Evolutionary conservation across 2,797 vertebrate genomes (phyloP), one percentile per base, ranked within the genome.

Genomic region (Phoxinus dragarum): DNA sequence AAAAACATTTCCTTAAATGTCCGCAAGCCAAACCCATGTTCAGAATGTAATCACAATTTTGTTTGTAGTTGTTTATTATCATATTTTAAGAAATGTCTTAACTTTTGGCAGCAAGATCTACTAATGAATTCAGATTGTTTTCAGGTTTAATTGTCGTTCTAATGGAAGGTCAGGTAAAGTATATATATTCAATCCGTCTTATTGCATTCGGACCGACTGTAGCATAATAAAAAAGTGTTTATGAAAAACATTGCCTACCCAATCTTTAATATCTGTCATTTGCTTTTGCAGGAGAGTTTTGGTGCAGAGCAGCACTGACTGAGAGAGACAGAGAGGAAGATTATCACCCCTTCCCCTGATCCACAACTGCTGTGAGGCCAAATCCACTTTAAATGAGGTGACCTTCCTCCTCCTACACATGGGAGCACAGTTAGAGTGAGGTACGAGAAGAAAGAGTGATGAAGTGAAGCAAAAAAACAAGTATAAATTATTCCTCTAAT

Each of bases 401-500:
- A 78, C 72, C 85, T 82, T 86, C 73, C 72, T 42, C 73, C 64
- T 82, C 44, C 81, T 54, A 69, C 74, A 84, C 59, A 47, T 38
- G 19, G 84, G 85, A 86, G 74, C 67, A 11, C 9, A 87, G 88
- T 81, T 34, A 81, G 79, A 86, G 66, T 84, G 81, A 87, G 84
- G 38, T 69, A 84, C 56, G 11, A 40, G 44, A 47, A 81, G 85
- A 91, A 91, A 91, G 78, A 61, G 82, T 47, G 68, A 47, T 68
- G 66, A 38, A 54, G 66, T 52, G 9, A 36, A 73, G 74, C 27
- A 82, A 68, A 71, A 80, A 81, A 54, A 89, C 44, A 27, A 73
- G 81, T 85, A 90, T 93, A 86, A 92, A 94, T 93, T 92, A 94
- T 94, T 94, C 88, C 88, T 86, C 86, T 91, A 86, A 90, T 92